Evolutionary conservation across 2,113 vertebrate genomes (phyloP).

Genomic region (Grammomys surdaster): DNA sequence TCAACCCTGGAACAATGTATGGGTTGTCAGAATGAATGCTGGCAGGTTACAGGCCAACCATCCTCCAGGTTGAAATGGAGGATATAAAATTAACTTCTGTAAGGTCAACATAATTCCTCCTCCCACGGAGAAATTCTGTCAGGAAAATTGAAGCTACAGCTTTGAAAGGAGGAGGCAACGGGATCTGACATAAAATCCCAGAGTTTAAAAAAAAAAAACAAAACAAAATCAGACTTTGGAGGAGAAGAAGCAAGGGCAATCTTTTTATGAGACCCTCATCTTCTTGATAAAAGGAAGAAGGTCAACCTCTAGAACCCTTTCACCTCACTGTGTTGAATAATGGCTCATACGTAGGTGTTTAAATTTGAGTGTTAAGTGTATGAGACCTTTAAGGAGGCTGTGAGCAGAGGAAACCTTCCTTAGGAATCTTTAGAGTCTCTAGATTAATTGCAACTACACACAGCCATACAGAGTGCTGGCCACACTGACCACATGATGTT

Average conservation of each 20-base stretch:
- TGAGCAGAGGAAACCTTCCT: neutral
- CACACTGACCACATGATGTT: neutral
- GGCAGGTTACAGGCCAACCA: neutral
- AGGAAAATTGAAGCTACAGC: constrained; percentile 21
- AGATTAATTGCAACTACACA: neutral
- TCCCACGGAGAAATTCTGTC: constrained; percentile 2
- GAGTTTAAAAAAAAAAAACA: neutral
- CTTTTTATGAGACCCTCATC: neutral
- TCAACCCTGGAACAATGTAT: constrained; percentile 27
- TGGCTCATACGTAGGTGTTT: neutral
- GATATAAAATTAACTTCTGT: constrained; percentile 61
- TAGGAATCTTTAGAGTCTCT: constrained; percentile 3
- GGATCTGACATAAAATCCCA: constrained; percentile 37
- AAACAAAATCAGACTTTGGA: neutral
- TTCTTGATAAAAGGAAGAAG: too few species aligned
- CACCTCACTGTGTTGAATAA: neutral
- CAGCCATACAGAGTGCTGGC: neutral
- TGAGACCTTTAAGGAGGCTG: neutral
- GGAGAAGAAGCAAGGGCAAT: neutral
- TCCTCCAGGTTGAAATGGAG: constrained; percentile 26
- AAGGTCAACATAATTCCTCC: constrained; percentile 26
- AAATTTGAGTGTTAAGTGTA: neutral
- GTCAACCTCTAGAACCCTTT: rapidly evolving
- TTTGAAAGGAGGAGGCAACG: neutral
- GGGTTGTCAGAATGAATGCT: neutral